These are phyloP conservation scores for Drosophila serrata DNA, from an alignment of 1,140 invertebrate species.

Conservation along the genomic window DNA sequence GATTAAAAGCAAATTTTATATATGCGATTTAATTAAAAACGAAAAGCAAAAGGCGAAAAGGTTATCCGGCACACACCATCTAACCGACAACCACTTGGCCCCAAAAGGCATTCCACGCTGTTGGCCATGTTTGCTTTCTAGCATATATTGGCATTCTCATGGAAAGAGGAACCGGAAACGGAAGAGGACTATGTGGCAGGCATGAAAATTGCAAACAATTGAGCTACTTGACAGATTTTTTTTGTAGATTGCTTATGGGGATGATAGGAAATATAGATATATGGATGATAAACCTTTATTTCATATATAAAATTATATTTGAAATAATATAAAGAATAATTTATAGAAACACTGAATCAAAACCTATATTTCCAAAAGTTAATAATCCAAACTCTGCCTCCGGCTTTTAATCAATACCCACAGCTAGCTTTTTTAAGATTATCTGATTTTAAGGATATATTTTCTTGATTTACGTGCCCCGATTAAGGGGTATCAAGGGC, in stretches of 20 bases:
- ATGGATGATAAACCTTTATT: background rate
- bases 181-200: background rate
- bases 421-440: background rate
- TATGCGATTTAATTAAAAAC: conserved; percentile 48
- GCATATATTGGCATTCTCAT: background rate
- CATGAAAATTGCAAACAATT: conserved; percentile 5
- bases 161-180: background rate
- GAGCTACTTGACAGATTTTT: background rate
- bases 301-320: background rate
- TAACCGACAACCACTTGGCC: conserved; percentile 34
- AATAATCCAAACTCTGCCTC: no score
- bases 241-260: background rate
- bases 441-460: background rate
- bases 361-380: no score
- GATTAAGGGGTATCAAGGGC: background rate
- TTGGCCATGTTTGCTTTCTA: conserved; percentile 4
- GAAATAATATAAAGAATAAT: no score
- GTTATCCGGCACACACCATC: conserved; percentile 39
- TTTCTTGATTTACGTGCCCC: background rate
- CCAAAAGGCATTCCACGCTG: conserved; percentile 34
- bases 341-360: no score
- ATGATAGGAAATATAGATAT: background rate
- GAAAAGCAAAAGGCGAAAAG: conserved; percentile 28
- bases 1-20: conserved; percentile 43
- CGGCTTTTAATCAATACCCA: background rate